Percentiles rank a stretch among this genome's conserved stretches.
Conservation (phyloP, 1,140 invertebrate species). For the Drosophila lini region DNA sequence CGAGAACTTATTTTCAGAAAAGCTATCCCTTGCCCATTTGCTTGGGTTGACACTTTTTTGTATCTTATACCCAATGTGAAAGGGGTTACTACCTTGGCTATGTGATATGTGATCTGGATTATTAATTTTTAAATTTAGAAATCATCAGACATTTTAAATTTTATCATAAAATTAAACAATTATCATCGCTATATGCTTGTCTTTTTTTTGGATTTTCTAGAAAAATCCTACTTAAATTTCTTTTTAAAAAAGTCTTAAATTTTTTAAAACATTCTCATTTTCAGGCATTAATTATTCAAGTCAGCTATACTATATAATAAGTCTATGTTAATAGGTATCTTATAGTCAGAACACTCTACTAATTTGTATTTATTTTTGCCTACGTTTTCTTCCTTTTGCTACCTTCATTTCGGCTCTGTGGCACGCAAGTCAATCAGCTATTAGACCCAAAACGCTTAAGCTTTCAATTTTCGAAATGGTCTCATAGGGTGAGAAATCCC, state of each 20-base stretch:
- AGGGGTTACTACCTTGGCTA: background rate
- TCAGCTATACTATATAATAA: background rate
- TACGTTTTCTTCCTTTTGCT: slow-evolving; percentile 29
- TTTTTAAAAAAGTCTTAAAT: background rate
- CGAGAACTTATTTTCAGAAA: slow-evolving; percentile 50
- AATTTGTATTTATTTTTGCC: background rate
- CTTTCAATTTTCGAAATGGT: slow-evolving; percentile 31
- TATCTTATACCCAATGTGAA: background rate
- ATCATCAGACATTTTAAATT: no score
- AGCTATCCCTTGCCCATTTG: slow-evolving; percentile 22
- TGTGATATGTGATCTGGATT: background rate
- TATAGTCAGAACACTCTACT: background rate
- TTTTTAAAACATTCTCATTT: background rate
- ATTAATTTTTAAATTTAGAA: background rate
- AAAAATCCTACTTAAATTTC: background rate
- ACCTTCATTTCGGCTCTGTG: slow-evolving; percentile 24
- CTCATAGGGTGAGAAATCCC: slow-evolving; percentile 15
- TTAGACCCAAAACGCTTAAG: slow-evolving; percentile 41
- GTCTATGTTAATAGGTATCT: background rate
- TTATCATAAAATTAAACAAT: no score
- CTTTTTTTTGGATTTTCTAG: background rate
- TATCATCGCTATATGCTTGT: no score
- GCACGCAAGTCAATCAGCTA: slow-evolving; percentile 55
- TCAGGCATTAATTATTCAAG: background rate
- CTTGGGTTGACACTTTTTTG: slow-evolving; percentile 35